A percentile compares a stretch with the other conserved stretches of the same genome.
These are phyloP conservation scores for Struthio camelus DNA, from an alignment of 2,113 vertebrate species.

Conservation along the genomic window DNA sequence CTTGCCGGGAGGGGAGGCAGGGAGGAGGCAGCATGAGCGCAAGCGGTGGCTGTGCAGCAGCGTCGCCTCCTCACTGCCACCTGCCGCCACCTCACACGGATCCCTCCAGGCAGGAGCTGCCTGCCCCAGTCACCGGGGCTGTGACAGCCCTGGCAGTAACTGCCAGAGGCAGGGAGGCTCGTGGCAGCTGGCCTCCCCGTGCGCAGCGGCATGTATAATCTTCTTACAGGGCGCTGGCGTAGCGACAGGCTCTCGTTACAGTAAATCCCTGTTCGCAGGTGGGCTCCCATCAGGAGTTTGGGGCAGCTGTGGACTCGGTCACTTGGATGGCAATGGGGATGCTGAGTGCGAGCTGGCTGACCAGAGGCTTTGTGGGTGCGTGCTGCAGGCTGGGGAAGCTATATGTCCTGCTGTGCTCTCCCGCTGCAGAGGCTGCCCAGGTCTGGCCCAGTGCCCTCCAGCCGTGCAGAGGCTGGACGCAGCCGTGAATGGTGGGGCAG, in stretches of 20 bases:
- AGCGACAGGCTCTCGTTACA: neutral
- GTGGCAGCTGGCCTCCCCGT: neutral
- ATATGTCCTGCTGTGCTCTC: too few species aligned
- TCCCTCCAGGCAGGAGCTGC: neutral
- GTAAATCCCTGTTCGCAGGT: neutral
- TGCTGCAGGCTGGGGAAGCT: too few species aligned
- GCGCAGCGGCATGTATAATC: conserved; percentile 3
- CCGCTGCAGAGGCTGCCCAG: too few species aligned
- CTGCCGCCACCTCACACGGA: neutral
- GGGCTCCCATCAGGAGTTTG: neutral
- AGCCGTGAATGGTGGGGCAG: too few species aligned
- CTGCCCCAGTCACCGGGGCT: neutral
- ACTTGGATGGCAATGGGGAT: too few species aligned
- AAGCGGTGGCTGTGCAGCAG: too few species aligned
- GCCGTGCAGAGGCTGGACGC: too few species aligned
- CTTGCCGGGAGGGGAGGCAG: neutral
- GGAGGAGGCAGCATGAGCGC: neutral
- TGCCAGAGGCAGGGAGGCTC: neutral
- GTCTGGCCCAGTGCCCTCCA: too few species aligned
- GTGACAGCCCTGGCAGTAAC: neutral
- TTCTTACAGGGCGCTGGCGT: neutral
- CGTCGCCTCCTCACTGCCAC: neutral
- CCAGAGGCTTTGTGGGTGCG: neutral
- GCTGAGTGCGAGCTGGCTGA: neutral
- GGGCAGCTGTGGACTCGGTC: too few species aligned